Conservation (phyloP, 1,140 invertebrate genomes). For the Galendromus occidentalis region DNA sequence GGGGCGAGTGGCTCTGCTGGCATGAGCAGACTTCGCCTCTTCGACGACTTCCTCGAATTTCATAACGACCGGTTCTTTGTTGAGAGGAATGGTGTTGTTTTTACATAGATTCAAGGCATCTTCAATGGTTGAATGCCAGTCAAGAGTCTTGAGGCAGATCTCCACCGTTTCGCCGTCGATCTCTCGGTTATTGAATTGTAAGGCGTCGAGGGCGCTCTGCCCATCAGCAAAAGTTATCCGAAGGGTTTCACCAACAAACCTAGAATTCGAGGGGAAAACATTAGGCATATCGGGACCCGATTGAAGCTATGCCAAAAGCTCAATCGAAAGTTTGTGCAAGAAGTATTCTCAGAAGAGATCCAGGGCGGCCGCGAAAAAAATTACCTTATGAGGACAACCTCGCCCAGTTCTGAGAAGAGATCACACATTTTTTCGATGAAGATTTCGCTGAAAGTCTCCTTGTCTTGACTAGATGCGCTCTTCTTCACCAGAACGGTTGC, state of each 20-base stretch:
- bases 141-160: conserved; percentile 55
- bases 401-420: conserved; percentile 48
- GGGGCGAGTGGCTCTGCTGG: background rate
- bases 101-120: conserved; percentile 60
- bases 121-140: conserved; percentile 58
- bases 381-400: conserved; percentile 51
- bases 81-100: conserved; percentile 54
- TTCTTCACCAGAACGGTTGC: conserved; percentile 67
- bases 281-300: no score
- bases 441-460: conserved; percentile 39
- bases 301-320: no score
- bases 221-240: conserved; percentile 75
- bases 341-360: no score
- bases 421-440: conserved; percentile 48
- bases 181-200: conserved; percentile 33
- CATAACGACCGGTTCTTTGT: conserved; percentile 19
- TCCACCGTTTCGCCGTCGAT: conserved; percentile 45
- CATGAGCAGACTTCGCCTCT: background rate
- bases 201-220: conserved; percentile 54
- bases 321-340: no score
- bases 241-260: conserved; percentile 69
- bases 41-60: background rate
- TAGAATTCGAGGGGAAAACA: conserved; percentile 27
- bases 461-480: conserved; percentile 13
- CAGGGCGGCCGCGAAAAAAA: no score